These are phyloP conservation scores for Phrixothrix hirtus DNA, from an alignment of 2,888 invertebrate genomes.

Conservation along the genomic window DNA sequence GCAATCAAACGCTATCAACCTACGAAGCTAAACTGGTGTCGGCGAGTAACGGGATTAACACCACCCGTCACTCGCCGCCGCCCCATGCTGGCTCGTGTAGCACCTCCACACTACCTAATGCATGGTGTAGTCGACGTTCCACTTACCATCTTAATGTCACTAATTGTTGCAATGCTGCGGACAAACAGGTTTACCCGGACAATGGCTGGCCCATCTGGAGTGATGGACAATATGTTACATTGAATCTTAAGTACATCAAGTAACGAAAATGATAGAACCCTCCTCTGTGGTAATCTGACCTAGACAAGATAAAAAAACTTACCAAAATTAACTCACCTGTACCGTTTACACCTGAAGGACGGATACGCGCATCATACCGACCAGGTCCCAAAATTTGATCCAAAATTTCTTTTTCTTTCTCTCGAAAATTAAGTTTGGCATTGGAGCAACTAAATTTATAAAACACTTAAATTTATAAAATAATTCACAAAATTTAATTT, in stretches of 20 bases:
- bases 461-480: conserved; percentile 5
- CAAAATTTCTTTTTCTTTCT: conserved; percentile 92
- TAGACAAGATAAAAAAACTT: conserved; percentile 31
- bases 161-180: conserved; percentile 96
- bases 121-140: conserved; percentile 46
- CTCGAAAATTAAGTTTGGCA: conserved; percentile 86
- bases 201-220: conserved; percentile 92
- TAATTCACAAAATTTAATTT: conserved; percentile 9
- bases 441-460: conserved; percentile 68
- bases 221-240: conserved; percentile 53
- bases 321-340: conserved; percentile 71
- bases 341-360: conserved; percentile 91
- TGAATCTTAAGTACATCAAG: conserved; percentile 50
- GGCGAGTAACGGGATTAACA: conserved; percentile 34
- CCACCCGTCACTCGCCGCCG: conserved; percentile 41
- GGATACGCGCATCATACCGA: conserved; percentile 88
- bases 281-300: conserved; percentile 24
- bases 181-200: conserved; percentile 98
- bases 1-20: conserved; percentile 51
- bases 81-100: conserved; percentile 52
- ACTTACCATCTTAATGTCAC: conserved; percentile 99
- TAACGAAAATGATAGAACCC: conserved; percentile 43
- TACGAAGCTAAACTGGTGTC: conserved; percentile 50
- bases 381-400: conserved; percentile 91
- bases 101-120: conserved; percentile 53